Conservation (phyloP, 2,113 vertebrate species). For the Stegostoma tigrinum region DNA sequence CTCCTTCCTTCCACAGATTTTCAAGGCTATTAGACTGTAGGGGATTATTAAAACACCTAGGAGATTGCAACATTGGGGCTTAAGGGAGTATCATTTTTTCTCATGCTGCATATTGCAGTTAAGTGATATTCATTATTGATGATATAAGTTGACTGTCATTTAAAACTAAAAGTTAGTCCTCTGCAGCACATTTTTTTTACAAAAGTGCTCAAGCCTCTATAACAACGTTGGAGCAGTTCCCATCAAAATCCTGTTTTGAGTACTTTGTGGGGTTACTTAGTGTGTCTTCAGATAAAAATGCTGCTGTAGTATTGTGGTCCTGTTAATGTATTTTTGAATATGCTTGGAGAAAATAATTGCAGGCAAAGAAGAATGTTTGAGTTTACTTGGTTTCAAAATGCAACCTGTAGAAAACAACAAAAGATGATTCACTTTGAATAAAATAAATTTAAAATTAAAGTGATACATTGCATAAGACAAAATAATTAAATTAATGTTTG, state of each 20-base stretch:
- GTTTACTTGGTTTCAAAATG: constrained; percentile 14
- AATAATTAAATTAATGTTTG: constrained; percentile 32
- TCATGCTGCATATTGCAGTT: background rate
- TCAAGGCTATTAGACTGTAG: background rate
- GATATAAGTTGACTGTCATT: background rate
- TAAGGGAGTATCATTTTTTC: background rate
- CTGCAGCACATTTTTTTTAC: background rate
- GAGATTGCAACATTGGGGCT: background rate
- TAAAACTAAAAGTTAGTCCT: background rate
- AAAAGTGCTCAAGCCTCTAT: background rate
- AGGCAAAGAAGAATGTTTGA: background rate
- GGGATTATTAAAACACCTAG: background rate
- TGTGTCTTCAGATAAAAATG: background rate
- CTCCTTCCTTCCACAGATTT: background rate
- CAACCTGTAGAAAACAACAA: background rate
- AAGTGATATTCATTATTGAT: background rate
- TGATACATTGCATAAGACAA: background rate
- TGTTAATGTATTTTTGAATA: constrained; percentile 11
- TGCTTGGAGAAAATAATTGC: background rate
- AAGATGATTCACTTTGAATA: background rate
- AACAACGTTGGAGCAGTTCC: background rate
- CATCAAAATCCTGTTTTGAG: background rate
- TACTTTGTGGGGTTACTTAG: background rate
- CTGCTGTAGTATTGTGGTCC: background rate
- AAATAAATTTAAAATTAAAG: background rate